A percentile compares a stretch with the other conserved stretches of the same genome.
phyloP scores from a whole-genome alignment of 1,140 invertebrate genomes.

The Sinonovacula constricta region DNA sequence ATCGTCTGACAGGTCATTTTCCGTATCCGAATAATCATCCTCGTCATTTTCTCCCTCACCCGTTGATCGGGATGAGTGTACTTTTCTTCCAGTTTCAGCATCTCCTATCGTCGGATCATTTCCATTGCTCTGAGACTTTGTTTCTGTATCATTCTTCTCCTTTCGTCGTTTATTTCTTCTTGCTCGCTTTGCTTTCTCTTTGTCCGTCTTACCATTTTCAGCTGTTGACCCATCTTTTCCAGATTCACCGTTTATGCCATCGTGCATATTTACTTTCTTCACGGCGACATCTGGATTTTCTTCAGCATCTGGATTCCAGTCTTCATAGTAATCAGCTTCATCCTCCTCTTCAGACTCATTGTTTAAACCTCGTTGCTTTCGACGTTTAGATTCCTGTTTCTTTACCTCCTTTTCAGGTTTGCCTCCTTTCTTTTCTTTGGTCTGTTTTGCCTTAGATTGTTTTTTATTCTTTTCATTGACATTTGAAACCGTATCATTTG shows the following conservation, averaged over 20 bases:
- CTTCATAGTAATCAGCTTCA: slow-evolving; percentile 24
- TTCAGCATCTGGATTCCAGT: slow-evolving; percentile 40
- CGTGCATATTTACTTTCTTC: background rate
- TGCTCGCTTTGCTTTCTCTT: background rate
- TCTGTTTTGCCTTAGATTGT: background rate
- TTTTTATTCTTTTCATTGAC: slow-evolving; percentile 6
- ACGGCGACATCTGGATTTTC: slow-evolving; percentile 28
- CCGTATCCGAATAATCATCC: background rate
- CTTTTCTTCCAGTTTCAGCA: no score
- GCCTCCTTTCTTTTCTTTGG: background rate
- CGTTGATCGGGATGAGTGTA: no score
- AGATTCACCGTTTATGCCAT: background rate
- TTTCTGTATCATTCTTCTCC: background rate
- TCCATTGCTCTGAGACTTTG: background rate
- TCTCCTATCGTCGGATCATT: no score
- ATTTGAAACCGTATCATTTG: background rate
- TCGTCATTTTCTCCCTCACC: background rate
- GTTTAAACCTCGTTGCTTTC: background rate
- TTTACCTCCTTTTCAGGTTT: background rate
- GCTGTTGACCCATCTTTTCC: background rate
- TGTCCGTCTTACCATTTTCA: background rate
- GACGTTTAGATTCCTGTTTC: background rate
- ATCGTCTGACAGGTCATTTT: background rate
- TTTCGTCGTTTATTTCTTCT: background rate
- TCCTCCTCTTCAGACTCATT: background rate